phyloP scores from a whole-genome alignment of 2,888 invertebrate species.

The Papilio gigon region DNA sequence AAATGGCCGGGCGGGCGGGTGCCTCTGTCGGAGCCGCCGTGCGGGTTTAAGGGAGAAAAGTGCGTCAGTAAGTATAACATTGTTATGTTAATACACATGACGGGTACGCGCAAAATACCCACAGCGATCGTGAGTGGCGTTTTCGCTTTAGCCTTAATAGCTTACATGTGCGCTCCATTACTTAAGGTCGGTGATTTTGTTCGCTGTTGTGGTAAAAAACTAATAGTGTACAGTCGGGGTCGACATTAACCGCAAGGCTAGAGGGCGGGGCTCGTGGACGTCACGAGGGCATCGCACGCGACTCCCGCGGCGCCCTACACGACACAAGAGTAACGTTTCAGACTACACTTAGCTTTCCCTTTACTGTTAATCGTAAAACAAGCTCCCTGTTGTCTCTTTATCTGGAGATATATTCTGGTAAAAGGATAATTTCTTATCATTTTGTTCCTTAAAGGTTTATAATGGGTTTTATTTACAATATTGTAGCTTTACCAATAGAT shows the following conservation, averaged over 20 bases:
- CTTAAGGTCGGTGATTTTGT: conserved; percentile 47
- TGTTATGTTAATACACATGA: conserved; percentile 44
- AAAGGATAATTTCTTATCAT: conserved; percentile 11
- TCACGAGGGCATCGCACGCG: conserved; percentile 65
- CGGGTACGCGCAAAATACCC: conserved; percentile 33
- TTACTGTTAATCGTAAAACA: conserved; percentile 27
- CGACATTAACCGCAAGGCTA: conserved; percentile 69
- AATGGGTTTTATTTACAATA: not conserved
- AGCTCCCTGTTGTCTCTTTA: conserved; percentile 24
- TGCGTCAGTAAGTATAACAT: conserved; percentile 89
- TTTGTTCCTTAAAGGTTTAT: not conserved
- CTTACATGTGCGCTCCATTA: conserved; percentile 39
- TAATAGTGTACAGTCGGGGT: conserved; percentile 57
- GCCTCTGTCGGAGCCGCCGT: conserved; percentile 92
- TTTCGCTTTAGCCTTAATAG: conserved; percentile 39
- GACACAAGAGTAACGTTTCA: conserved; percentile 35
- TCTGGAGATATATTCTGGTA: conserved; percentile 13
- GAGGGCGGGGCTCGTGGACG: conserved; percentile 67
- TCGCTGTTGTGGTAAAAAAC: conserved; percentile 61
- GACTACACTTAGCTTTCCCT: conserved; percentile 32
- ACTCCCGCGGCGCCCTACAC: conserved; percentile 47
- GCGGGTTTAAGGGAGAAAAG: conserved; percentile 95
- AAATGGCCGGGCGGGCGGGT: conserved; percentile 90
- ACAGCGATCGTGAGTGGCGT: conserved; percentile 38
- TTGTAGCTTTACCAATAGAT: not conserved